Base-by-base conservation (phyloP, 2,888 invertebrate genomes). In the Amphipoea oculea region DNA sequence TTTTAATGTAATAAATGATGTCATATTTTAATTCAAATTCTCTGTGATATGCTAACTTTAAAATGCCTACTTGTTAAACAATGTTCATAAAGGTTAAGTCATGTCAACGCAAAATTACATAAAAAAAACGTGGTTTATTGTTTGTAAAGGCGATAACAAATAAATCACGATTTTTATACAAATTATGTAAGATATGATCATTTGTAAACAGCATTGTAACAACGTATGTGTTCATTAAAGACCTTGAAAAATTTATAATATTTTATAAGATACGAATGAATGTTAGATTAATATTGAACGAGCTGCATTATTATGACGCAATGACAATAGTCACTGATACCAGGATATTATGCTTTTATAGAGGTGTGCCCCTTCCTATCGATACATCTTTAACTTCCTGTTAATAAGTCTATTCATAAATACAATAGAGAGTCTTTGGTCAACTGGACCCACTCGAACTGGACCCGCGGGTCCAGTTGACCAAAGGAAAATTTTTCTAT, bases 321-420 rank as follows among this genome's bases (percentile, higher is more conserved):
- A 23, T 40, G 5, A 11, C 1, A 17, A 11, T 11, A 11, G n/a
- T 40, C 40, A 17, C 70, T 57, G 11, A 23, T 45, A 0, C 6
- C 40, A 17, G 40, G 5, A 54, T 40, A 57, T 57, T n/a, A 36
- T 9, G 40, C 2, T 40, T 5, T n/a, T 12, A 23, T 7, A 20
- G 14, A 14, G 12, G 7, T 11, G 17, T 6, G 7, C 17, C 7
- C 4, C 4, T 70, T 14, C 6, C 36, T 23, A 36, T 42, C 12
- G 4, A 82, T n/a, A 70, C 45, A 57, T 51, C 2, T 45, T 23
- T 14, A n/a, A 60, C 6, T 29, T 23, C 2, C 40, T 14, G 3
- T 36, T 60, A 17, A 40, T 62, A 82, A 83, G 42, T 14, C 42
- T 4, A 67, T 57, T 68, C 6, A 67, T 77, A 81, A 81, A 83